Conservation (phyloP, 2,888 invertebrate genomes). For the Petrolisthes manimaculis region DNA sequence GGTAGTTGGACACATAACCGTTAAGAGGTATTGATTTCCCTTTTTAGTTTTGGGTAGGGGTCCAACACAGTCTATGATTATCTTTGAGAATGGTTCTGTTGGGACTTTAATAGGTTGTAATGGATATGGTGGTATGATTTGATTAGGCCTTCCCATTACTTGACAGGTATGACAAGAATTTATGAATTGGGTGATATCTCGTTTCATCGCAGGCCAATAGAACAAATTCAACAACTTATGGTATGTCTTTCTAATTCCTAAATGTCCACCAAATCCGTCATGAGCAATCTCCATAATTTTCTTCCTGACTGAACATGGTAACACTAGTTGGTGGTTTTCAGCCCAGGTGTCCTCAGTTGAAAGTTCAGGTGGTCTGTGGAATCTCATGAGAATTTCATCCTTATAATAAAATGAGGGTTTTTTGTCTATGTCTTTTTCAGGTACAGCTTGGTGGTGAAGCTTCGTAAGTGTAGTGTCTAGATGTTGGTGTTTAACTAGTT, state of each 20-base stretch:
- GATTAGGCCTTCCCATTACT: constrained; percentile 5
- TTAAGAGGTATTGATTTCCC: constrained; percentile 11
- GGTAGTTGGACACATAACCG: background rate
- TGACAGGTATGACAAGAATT: constrained; percentile 15
- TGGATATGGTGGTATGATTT: constrained; percentile 8
- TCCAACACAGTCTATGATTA: constrained; percentile 18
- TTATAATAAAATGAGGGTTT: background rate
- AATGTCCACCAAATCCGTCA: background rate
- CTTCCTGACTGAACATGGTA: too few relatives aligned
- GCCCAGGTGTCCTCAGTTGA: constrained; percentile 7
- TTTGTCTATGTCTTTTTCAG: background rate
- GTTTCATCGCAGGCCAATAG: constrained; percentile 2
- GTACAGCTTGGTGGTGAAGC: background rate
- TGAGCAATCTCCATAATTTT: background rate
- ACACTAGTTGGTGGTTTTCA: background rate
- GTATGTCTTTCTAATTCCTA: constrained; percentile 20
- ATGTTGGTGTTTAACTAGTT: background rate
- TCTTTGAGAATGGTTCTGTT: constrained; percentile 2
- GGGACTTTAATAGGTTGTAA: constrained; percentile 6
- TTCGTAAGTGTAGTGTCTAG: background rate
- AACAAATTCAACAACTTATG: constrained; percentile 2
- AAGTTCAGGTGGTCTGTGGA: too few relatives aligned
- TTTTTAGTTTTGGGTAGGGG: constrained; percentile 9
- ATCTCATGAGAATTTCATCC: too few relatives aligned
- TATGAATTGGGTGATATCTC: background rate